phyloP scores from a whole-genome alignment of 2,888 invertebrate species.

The Sesia bembeciformis region DNA sequence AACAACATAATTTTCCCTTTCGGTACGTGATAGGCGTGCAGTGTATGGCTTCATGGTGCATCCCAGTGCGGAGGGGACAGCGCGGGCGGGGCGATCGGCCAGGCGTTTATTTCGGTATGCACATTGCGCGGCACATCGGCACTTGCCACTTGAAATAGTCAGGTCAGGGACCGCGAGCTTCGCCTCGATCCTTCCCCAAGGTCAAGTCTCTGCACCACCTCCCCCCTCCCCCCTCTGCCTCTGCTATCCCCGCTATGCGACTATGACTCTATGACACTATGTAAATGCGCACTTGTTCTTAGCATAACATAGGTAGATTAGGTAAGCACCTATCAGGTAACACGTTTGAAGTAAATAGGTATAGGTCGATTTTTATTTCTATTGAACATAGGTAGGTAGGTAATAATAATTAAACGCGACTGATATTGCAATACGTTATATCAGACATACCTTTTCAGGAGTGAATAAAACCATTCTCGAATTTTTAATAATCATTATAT shows the following conservation, averaged over 20 bases:
- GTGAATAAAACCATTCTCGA: no score
- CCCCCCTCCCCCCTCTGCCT: conserved; percentile 26
- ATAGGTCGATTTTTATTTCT: no score
- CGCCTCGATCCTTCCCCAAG: conserved; percentile 71
- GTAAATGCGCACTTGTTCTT: no score
- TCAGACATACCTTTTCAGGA: no score
- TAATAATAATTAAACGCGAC: no score
- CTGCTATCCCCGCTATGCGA: conserved; percentile 7
- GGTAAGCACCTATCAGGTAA: no score
- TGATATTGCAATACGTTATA: no score
- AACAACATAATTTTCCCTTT: conserved; percentile 19
- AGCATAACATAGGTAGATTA: no score
- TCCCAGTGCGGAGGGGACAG: conserved; percentile 37
- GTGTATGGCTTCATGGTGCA: conserved; percentile 44
- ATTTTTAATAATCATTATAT: no score
- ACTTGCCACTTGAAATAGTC: conserved; percentile 74
- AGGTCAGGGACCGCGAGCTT: conserved; percentile 71
- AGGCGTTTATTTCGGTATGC: conserved; percentile 73
- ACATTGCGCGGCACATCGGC: conserved; percentile 61
- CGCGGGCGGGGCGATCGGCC: conserved; percentile 42
- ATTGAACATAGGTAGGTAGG: no score
- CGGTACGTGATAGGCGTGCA: conserved; percentile 39
- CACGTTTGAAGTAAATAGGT: no score
- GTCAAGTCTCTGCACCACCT: conserved; percentile 60
- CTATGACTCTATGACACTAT: no score